phyloP scores from a whole-genome alignment of 92 coral and sea anemone species.

The Phenganax stokvisi region DNA sequence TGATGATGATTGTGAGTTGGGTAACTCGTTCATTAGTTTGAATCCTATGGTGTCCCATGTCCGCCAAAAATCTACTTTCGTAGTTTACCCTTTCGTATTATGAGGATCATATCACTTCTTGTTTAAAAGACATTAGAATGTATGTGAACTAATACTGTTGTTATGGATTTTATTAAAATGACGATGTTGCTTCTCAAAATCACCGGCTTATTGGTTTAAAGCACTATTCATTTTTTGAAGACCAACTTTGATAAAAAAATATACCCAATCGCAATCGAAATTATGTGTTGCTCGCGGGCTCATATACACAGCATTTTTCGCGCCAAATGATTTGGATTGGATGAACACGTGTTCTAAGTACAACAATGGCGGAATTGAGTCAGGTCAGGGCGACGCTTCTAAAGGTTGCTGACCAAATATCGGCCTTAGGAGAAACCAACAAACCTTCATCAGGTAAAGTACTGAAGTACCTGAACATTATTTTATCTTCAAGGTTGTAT shows the following conservation, averaged over 20 bases:
- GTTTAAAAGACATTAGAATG: too few relatives aligned
- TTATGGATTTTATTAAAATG: neutral
- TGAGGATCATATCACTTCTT: too few relatives aligned
- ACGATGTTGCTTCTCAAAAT: neutral
- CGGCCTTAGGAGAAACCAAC: neutral
- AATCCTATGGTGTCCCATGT: too few relatives aligned
- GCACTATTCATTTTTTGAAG: neutral
- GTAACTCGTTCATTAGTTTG: too few relatives aligned
- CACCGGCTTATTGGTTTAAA: neutral
- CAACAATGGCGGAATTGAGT: neutral
- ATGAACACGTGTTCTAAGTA: too few relatives aligned
- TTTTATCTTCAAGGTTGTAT: neutral
- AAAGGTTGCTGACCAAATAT: neutral
- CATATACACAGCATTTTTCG: neutral
- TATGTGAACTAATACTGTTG: too few relatives aligned
- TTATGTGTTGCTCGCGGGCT: slow-evolving; percentile 5
- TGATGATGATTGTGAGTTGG: too few relatives aligned
- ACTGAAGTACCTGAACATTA: neutral
- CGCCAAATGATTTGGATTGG: too few relatives aligned
- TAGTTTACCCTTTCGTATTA: too few relatives aligned
- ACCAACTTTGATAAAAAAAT: neutral
- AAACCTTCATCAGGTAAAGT: neutral
- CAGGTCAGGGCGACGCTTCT: neutral
- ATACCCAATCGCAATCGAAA: neutral
- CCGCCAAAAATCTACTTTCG: too few relatives aligned